These are phyloP conservation scores for Macrotis lagotis DNA, from an alignment of 2,113 vertebrate genomes.

Conservation along the genomic window DNA sequence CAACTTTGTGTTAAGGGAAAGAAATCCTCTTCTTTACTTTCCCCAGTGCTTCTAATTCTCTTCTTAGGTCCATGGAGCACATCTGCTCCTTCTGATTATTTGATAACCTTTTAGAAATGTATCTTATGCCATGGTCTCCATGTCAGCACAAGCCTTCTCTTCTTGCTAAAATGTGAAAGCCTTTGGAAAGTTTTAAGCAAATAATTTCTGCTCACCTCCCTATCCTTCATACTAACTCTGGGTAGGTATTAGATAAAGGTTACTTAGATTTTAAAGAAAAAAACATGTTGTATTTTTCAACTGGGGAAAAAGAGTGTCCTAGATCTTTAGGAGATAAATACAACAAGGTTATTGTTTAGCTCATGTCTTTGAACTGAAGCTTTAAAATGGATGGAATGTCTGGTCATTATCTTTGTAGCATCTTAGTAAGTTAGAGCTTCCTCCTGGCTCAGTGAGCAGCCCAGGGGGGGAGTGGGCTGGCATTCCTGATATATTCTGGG, in stretches of 20 bases:
- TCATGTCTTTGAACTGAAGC: background rate
- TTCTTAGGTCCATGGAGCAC: background rate
- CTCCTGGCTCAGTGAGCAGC: background rate
- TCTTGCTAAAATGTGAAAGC: background rate
- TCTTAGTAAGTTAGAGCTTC: background rate
- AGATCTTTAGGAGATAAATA: background rate
- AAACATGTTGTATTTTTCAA: background rate
- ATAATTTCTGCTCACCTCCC: background rate
- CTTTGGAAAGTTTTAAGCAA: background rate
- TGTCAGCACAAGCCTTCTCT: background rate
- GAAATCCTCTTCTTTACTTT: background rate
- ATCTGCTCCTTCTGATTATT: background rate
- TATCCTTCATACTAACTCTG: background rate
- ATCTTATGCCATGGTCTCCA: background rate
- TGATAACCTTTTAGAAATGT: background rate
- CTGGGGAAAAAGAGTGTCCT: background rate
- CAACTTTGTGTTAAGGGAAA: background rate
- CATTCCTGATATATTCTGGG: background rate
- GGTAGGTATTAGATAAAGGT: background rate
- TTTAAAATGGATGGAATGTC: background rate
- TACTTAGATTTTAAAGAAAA: background rate
- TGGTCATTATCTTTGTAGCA: background rate
- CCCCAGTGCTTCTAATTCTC: background rate
- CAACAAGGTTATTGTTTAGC: background rate
- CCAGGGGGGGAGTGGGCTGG: background rate